Conservation (phyloP, 2,888 invertebrate genomes). For the Therioaphis trifolii region DNA sequence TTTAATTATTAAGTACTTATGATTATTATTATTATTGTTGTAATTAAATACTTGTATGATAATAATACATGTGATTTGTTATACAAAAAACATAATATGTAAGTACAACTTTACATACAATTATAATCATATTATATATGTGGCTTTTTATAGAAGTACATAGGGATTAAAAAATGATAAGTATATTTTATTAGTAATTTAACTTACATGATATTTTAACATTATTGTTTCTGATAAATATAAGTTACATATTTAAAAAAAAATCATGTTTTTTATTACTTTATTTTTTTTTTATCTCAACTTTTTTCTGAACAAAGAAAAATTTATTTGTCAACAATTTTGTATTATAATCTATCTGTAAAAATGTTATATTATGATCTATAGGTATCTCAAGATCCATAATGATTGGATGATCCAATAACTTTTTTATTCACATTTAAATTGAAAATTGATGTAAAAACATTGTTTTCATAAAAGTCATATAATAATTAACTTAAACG, state of each 20-base stretch:
- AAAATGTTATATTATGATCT: too few species aligned
- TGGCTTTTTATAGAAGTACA: slow-evolving; percentile 40
- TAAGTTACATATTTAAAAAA: slow-evolving; percentile 14
- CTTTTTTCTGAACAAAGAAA: too few species aligned
- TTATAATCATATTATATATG: slow-evolving; percentile 9
- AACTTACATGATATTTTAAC: neutral
- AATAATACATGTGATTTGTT: slow-evolving; percentile 11
- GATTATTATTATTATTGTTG: neutral
- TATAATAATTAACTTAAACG: too few species aligned
- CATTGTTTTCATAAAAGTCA: too few species aligned
- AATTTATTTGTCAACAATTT: too few species aligned
- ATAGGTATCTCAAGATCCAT: too few species aligned
- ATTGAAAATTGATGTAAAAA: too few species aligned
- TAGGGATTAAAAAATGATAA: slow-evolving; percentile 10
- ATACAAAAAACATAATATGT: slow-evolving; percentile 9
- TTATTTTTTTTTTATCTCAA: neutral
- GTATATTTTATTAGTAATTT: slow-evolving; percentile 21
- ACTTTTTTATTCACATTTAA: too few species aligned
- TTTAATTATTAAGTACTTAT: neutral
- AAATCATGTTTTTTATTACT: slow-evolving; percentile 3
- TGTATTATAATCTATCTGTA: too few species aligned
- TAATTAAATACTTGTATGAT: slow-evolving; percentile 12
- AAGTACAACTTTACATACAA: slow-evolving; percentile 9
- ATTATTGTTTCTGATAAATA: slow-evolving; percentile 22
- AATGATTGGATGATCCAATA: too few species aligned